Percentiles rank a stretch among this genome's conserved stretches.
Evolutionary conservation across 2,888 invertebrate genomes (phyloP).

Genomic region (Cerastis rubricosa): DNA sequence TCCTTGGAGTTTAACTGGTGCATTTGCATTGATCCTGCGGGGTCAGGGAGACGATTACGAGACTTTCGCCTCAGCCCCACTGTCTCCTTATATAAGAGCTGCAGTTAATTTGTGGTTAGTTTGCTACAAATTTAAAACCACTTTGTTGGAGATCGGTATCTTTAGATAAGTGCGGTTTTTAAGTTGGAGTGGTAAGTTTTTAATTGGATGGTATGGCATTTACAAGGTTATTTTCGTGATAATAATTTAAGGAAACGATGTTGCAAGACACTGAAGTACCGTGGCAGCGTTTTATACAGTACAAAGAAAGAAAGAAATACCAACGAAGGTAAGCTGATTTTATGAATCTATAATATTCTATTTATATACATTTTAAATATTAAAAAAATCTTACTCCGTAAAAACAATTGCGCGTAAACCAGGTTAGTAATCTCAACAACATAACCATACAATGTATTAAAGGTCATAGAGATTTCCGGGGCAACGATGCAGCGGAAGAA

Average conservation of each 20-base stretch:
- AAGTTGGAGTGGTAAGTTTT: constrained; percentile 1
- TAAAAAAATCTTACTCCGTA: no score
- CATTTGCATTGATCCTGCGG: constrained; percentile 54
- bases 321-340: background rate
- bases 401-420: no score
- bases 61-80: constrained; percentile 4
- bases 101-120: constrained; percentile 35
- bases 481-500: no score
- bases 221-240: background rate
- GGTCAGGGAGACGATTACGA: constrained; percentile 54
- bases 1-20: constrained; percentile 1
- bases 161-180: constrained; percentile 27
- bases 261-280: background rate
- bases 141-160: constrained; percentile 30
- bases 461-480: no score
- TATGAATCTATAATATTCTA: no score
- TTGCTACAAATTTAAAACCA: constrained; percentile 37
- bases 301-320: background rate
- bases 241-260: background rate
- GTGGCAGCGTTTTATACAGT: background rate
- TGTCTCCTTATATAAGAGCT: constrained; percentile 33
- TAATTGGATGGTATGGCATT: background rate
- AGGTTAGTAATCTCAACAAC: no score
- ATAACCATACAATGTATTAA: no score
- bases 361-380: no score